Evolutionary conservation across 1,140 invertebrate species (phyloP), one percentile per base, ranked within the genome.

Genomic region (Olivierus martensii): DNA sequence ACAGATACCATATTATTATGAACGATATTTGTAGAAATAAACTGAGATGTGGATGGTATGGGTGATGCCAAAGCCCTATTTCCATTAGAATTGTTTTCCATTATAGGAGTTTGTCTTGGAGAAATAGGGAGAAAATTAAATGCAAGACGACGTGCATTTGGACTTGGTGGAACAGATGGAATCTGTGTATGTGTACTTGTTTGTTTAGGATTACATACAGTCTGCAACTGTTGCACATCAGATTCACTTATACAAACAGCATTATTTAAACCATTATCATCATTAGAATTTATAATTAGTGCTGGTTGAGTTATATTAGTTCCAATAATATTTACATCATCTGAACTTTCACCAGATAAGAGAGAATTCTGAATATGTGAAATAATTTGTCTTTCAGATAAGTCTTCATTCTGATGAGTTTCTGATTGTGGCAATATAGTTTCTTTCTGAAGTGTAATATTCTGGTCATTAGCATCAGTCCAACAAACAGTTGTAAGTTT

Each of bases 61-160:
- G 41, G 41, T 22, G 17, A 43, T 22, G 41, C 17, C 7, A 22
- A 22, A 43, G 41, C 28, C 9, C 28, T 28, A 28, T 9, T 28
- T 9, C 28, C 28, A 28, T 4, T 9, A 28, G 28, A 28, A 28
- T 28, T 28, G 9, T 28, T 28, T 28, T 60, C 58, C 15, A 56
- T 52, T 6, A 61, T 52, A 38, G 64, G 61, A 47, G 60, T 61
- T 21, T 79, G 77, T 49, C 79, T 77, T 5, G 83, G 83, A 21
- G 83, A 85, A 59, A 87, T 87, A 0, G 83, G 84, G 6, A 81
- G 81, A 63, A 90, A 90, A 66, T 80, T 84, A 65, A 86, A 88
- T 63, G 82, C 41, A 2, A 43, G 41, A 22, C 41, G 17, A 7
- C 41, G 17, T 17, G 41, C 21, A 60, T 77, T 78, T 2, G 77